Evolutionary conservation across 2,797 vertebrate species (phyloP), one percentile per base, ranked within the genome.

Genomic region (Micrastur ruficollis): DNA sequence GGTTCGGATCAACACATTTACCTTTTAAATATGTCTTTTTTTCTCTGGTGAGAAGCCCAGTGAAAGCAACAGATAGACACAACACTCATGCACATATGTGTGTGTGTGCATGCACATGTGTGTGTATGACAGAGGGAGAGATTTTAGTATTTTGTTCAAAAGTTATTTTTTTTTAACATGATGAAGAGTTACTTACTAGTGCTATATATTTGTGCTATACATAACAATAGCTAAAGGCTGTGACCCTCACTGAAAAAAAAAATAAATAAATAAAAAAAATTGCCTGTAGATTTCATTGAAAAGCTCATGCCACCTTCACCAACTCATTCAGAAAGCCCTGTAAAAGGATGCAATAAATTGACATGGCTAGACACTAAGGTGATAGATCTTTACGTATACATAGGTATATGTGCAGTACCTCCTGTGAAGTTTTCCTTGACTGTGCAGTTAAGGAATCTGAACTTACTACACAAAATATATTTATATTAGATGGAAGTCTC

Each of bases 31-130:
- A 14, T 7, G 4, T 71, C 3, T 47, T 38, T n/a, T 36, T 31
- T 40, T 52, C 2, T 29, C 5, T 67, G 6, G 5, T 47, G 7
- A 75, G 38, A 79, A 58, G 9, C 14, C 9, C 50, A 38, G 6
- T 44, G 52, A 83, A 72, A 81, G 3, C 4, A 86, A 47, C 11
- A 56, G 42, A 6, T 14, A 49, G 7, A 29, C 9, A 59, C 25
- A 52, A 38, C 11, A 26, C 6, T 11, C 6, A 21, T 2, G 3
- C 4, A 17, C 9, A 1, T 18, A 1, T 27, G 6, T 27, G 8
- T 34, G 27, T 15, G 17, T n/a, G 22, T 8, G 6, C 14, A 22
- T 5, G 3, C 18, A 21, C 4, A 18, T 13, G 5, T 11, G 3
- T 19, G 8, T 38, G 5, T 46, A 36, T 61, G 21, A 56, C 16